phyloP scores from a whole-genome alignment of 2,888 invertebrate species.

The Platynereis dumerilii region DNA sequence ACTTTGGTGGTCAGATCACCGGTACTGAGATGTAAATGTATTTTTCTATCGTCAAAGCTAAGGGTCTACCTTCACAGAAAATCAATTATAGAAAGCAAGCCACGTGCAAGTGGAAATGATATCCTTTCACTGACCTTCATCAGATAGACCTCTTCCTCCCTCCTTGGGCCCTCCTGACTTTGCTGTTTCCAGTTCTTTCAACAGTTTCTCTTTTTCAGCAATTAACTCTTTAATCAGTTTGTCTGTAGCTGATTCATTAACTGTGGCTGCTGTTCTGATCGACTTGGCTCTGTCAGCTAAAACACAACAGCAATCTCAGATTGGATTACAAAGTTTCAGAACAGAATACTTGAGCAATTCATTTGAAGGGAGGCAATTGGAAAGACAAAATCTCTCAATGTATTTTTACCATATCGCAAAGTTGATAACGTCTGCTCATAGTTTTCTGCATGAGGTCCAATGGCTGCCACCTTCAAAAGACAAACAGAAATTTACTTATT shows the following conservation, averaged over 20 bases:
- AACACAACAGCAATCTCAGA: too few relatives aligned
- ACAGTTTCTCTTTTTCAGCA: constrained; percentile 40
- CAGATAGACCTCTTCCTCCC: constrained; percentile 28
- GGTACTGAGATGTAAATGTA: too few relatives aligned
- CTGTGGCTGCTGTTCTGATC: constrained; percentile 39
- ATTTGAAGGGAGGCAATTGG: not conserved
- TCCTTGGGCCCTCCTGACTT: constrained; percentile 32
- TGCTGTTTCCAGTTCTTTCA: constrained; percentile 37
- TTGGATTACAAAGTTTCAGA: not conserved
- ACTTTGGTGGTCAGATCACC: too few relatives aligned
- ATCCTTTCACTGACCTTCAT: not conserved
- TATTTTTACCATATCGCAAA: constrained; percentile 39
- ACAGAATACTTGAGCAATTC: not conserved
- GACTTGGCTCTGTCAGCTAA: constrained; percentile 42
- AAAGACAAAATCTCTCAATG: not conserved
- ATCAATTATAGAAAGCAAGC: too few relatives aligned
- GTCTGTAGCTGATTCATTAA: constrained; percentile 40
- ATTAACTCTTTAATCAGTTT: constrained; percentile 41
- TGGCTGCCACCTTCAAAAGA: constrained; percentile 37
- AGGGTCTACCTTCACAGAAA: too few relatives aligned
- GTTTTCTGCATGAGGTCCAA: constrained; percentile 44
- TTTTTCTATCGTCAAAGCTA: too few relatives aligned
- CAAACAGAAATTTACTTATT: not conserved
- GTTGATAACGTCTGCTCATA: constrained; percentile 46
- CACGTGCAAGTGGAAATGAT: too few relatives aligned